phyloP scores from a whole-genome alignment of 2,113 vertebrate species.

The Coptodon bakossiorum region DNA sequence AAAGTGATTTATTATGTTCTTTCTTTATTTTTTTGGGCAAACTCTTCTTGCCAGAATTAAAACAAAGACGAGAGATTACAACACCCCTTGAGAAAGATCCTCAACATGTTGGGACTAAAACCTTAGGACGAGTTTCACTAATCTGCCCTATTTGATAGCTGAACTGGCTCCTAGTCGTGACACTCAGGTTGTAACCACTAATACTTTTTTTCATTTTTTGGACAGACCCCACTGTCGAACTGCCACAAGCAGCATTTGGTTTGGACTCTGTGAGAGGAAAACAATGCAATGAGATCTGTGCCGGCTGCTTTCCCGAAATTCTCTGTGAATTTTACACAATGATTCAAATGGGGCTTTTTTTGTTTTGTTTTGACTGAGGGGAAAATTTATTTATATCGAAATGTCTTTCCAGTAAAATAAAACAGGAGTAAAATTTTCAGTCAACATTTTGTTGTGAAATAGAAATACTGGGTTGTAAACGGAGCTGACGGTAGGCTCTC shows the following conservation, averaged over 20 bases:
- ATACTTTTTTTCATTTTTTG: neutral
- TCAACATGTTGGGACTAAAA: neutral
- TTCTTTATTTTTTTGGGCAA: neutral
- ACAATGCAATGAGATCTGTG: neutral
- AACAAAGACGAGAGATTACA: constrained; percentile 29
- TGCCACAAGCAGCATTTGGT: neutral
- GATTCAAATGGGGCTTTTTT: neutral
- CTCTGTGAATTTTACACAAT: neutral
- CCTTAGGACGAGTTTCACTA: neutral
- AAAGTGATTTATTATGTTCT: neutral
- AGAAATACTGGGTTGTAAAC: neutral
- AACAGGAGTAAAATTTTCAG: neutral
- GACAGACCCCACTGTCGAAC: neutral
- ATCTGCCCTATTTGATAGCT: constrained; percentile 9
- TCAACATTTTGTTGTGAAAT: constrained; percentile 5
- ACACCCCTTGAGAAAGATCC: constrained; percentile 10
- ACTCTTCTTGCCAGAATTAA: constrained; percentile 33
- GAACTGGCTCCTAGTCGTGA: neutral
- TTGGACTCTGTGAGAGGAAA: neutral
- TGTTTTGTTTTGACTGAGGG: neutral
- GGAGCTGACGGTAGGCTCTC: neutral
- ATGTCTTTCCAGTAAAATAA: neutral
- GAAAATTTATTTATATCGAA: neutral
- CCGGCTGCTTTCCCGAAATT: neutral
- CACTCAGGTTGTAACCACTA: constrained; percentile 11